Evolutionary conservation across 2,888 invertebrate species (phyloP).

Genomic region (Dorcus parallelipipedus): DNA sequence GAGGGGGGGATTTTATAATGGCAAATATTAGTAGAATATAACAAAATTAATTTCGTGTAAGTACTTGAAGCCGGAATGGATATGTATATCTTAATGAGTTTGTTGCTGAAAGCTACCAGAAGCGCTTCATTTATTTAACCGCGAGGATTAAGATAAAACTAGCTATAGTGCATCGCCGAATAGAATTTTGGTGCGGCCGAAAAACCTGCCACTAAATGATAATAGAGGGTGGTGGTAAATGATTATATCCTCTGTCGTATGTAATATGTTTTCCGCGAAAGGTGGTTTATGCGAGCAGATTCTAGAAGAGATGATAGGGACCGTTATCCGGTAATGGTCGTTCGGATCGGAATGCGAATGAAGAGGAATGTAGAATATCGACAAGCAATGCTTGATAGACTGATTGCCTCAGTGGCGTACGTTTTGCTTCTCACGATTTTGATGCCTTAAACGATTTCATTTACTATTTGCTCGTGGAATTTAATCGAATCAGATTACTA

Average conservation of each 20-base stretch:
- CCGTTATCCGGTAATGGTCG: conserved; percentile 24
- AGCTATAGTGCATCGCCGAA: no score
- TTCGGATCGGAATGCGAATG: conserved; percentile 22
- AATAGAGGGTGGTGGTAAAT: neutral
- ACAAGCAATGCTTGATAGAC: conserved; percentile 24
- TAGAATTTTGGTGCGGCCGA: no score
- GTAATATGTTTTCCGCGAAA: conserved; percentile 1
- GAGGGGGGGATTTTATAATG: no score
- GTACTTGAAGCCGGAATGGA: no score
- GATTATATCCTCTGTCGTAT: neutral
- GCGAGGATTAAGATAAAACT: no score
- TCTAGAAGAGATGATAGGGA: conserved; percentile 19
- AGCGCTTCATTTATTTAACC: no score
- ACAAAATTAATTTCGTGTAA: no score
- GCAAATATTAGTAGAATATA: no score
- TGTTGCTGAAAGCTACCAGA: no score
- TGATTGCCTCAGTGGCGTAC: conserved; percentile 15
- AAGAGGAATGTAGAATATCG: conserved; percentile 25
- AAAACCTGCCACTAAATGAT: neutral
- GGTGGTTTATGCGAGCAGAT: conserved; percentile 9
- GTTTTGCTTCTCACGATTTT: neutral
- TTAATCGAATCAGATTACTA: neutral
- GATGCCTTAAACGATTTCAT: neutral
- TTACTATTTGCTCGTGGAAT: neutral
- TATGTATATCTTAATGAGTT: no score